phyloP scores from a whole-genome alignment of 1,140 invertebrate genomes.

The Drosophila guanche region DNA sequence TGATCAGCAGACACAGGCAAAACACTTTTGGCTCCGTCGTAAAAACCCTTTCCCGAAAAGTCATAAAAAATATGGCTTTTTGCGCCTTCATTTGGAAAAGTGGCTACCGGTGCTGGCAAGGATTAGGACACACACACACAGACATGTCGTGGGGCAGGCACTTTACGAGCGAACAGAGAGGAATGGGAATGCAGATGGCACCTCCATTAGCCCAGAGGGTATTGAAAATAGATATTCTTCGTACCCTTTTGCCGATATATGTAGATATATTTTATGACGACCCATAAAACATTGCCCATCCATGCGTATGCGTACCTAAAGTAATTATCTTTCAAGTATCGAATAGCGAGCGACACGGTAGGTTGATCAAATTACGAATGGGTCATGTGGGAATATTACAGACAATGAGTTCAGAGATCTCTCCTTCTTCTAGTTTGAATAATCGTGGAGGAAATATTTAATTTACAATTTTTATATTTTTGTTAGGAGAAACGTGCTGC shows the following conservation, averaged over 20 bases:
- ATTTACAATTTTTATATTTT: too few species aligned
- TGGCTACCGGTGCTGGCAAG: slow-evolving; percentile 51
- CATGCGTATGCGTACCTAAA: background rate
- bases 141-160: slow-evolving; percentile 30
- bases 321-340: slow-evolving; percentile 6
- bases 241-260: slow-evolving; percentile 12
- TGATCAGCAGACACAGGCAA: slow-evolving; percentile 39
- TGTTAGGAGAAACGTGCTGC: too few species aligned
- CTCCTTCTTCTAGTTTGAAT: too few species aligned
- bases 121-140: slow-evolving; percentile 45
- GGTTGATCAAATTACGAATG: too few species aligned
- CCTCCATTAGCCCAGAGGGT: slow-evolving; percentile 53
- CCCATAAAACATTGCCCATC: slow-evolving; percentile 13
- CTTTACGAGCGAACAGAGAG: slow-evolving; percentile 47
- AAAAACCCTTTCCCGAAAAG: slow-evolving; percentile 33
- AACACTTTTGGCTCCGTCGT: slow-evolving; percentile 29
- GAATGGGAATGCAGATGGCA: slow-evolving; percentile 34
- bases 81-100: slow-evolving; percentile 40
- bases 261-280: background rate
- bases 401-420: too few species aligned
- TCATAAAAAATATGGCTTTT: slow-evolving; percentile 41
- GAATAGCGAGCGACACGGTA: too few species aligned
- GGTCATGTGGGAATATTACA: too few species aligned
- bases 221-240: slow-evolving; percentile 20
- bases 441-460: too few species aligned